Evolutionary conservation across 2,797 vertebrate genomes (phyloP), one percentile per base, ranked within the genome.

Genomic region (Acanthis flammea): DNA sequence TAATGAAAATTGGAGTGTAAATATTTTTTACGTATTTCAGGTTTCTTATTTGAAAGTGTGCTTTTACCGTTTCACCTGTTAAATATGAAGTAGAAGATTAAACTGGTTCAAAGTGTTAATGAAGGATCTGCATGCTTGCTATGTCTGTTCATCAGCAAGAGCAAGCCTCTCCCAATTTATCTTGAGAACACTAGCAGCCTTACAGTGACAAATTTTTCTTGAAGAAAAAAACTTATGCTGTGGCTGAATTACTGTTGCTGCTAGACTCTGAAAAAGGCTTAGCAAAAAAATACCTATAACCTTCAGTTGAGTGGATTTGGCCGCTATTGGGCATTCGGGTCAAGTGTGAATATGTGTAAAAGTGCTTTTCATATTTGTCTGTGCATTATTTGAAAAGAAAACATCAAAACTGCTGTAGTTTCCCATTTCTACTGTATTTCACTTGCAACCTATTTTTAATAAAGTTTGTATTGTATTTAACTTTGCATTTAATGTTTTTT

Each of bases 391-490:
- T 90, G 97, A 96, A 95, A 91, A 94, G 95, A 90, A 96, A 95
- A 94, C 97, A 97, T 97, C 96, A 96, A 81, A 98, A 97, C 97
- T 98, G 97, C 98, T 98, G 98, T 98, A 97, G 96, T 97, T 98
- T 97, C 92, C 96, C 97, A 97, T 98, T 98, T 98, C 98, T 98
- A 98, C 98, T 98, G 98, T 98, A 98, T 97, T 98, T 98, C 97
- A 96, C 97, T 97, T 97, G 98, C 97, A 98, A 94, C 97, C 97
- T 98, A 98, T 98, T 98, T 98, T 98, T 98, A 98, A 98, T 98
- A 98, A 98, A 98, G 97, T 98, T 98, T 98, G 97, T 98, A 98
- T 97, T 97, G 97, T 98, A 98, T 98, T 98, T 98, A 97, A 98
- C 97, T 98, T 98, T 97, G 96, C 97, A 97, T 97, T 96, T 97